Base-by-base conservation (phyloP, 2,888 invertebrate genomes). In the Synergus laeviventris region DNA sequence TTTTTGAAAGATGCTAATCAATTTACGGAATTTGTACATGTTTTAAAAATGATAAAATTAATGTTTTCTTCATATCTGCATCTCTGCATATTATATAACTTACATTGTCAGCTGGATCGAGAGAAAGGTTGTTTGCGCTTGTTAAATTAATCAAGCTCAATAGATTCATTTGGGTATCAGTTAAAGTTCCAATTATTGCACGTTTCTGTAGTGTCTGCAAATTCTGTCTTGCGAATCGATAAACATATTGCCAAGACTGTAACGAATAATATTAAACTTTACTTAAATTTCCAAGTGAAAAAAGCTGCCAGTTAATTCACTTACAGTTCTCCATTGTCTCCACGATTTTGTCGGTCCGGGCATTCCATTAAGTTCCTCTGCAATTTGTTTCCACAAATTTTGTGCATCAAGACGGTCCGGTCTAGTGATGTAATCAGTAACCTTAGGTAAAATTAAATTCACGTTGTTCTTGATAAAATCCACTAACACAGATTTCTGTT, bases 321-420 rank as follows among this genome's bases (percentile, higher is more conserved):
- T 56, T 56, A 56, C 56, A 21, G 18, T 56, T 21, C 21, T 56
- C 56, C 56, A 56, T 14, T 56, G 18, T 4, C 56, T 56, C 56
- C 56, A 56, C 56, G 56, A 56, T 21, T 56, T 56, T 56, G 21
- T 56, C 12, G 56, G 21, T 12, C 56, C 56, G 1, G 56, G 21
- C 21, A 56, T 56, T 56, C 21, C 21, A 56, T 21, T 56, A 1
- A 56, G 56, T 24, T 56, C 56, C 21, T 56, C 56, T 56, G 56
- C 56, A 56, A 56, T 56, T 21, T 21, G 21, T 21, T 56, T 56
- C 56, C 56, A 56, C 56, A 56, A 56, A 56, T 56, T 56, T 56
- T 56, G 56, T 11, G 12, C 56, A 56, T 56, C 56, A 4, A 56
- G 21, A 21, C 21, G 21, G 21, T 56, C 56, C 21, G 56, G 12